Base-by-base conservation (phyloP, 2,888 invertebrate species). In the Spilarctia lutea region DNA sequence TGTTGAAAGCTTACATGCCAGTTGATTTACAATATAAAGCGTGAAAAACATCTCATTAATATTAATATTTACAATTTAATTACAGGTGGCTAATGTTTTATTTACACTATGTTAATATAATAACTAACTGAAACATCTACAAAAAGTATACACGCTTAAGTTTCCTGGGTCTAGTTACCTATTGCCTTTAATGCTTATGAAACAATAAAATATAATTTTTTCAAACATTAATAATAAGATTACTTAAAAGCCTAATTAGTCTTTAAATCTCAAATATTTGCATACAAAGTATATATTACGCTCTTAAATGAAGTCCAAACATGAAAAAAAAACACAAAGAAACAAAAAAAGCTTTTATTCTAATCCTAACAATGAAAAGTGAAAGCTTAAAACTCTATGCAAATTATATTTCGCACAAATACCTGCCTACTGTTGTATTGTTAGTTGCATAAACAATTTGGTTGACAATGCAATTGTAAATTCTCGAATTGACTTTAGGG, bases 361-460 rank as follows among this genome's bases (percentile, higher is more conserved):
- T 88, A 87, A 87, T 87, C 30, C 73, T 75, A 85, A 94, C 91
- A 94, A 93, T 91, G 68, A 89, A 91, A 93, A 94, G 95, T 92
- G 94, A 95, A 95, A 95, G 94, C 90, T 86, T 73, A 74, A 83
- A 88, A 87, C 86, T 89, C 88, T 88, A 93, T 92, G 93, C 93
- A 92, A 92, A 94, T 94, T 89, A 83, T 81, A 86, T 85, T 83
- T 86, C 83, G 83, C 88, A 86, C 89, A 93, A 94, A 93, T 90
- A 85, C 88, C 88, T 87, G 87, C 65, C 87, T 86, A 78, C 87
- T 79, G 84, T 86, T 63, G 65, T 69, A 83, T 83, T 86, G 75
- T 84, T 68, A 24, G 77, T 93, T 91, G 93, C 92, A 90, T 90
- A 90, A 92, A 87, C 77, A 76, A 78, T 78, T 73, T 68, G 78